Evolutionary conservation across 2,113 vertebrate genomes (phyloP).

Genomic region (Tragelaphus buxtoni): DNA sequence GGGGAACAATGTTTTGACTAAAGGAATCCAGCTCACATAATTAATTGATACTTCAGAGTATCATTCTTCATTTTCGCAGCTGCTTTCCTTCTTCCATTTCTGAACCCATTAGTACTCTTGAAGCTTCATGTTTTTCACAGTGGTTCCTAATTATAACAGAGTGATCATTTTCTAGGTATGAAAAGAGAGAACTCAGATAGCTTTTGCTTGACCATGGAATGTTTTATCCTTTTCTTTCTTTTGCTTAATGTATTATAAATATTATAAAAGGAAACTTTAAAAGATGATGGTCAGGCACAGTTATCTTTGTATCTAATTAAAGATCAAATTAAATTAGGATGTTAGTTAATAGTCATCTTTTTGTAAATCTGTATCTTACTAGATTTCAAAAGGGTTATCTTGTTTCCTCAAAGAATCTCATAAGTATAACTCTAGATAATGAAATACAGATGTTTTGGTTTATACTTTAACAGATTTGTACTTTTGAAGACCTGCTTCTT

Average conservation of each 20-base stretch:
- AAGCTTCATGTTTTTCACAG: not conserved
- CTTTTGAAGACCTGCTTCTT: not conserved
- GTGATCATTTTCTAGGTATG: not conserved
- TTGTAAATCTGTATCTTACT: not conserved
- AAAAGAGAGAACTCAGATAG: not conserved
- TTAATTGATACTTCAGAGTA: not conserved
- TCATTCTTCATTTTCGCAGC: not conserved
- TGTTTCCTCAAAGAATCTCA: slow-evolving; percentile 11
- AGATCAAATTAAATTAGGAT: not conserved
- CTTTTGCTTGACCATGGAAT: not conserved
- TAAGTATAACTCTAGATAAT: not conserved
- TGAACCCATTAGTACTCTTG: not conserved
- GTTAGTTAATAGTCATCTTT: not conserved
- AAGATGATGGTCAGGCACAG: not conserved
- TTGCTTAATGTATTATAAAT: not conserved
- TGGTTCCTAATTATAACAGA: not conserved
- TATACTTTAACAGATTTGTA: not conserved
- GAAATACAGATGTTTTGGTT: not conserved
- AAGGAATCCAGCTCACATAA: not conserved
- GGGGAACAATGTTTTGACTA: not conserved
- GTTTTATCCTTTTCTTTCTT: not conserved
- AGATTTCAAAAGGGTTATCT: not conserved
- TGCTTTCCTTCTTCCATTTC: slow-evolving; percentile 14
- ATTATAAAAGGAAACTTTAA: slow-evolving; percentile 5
- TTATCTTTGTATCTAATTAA: slow-evolving; percentile 24